Evolutionary conservation across 2,888 invertebrate species (phyloP).

Genomic region (Girardia tigrina): DNA sequence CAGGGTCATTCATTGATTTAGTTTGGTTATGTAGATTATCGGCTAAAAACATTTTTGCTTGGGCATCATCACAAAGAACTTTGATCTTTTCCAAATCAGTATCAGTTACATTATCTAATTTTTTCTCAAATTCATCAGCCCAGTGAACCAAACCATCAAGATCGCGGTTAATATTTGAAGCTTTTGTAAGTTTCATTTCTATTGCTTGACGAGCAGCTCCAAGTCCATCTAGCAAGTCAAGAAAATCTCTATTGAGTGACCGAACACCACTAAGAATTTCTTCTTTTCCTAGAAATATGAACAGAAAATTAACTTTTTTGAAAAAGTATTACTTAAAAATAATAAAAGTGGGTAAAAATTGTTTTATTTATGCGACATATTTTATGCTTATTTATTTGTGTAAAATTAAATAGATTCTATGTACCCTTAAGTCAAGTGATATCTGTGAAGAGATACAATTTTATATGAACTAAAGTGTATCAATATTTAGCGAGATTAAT

Average conservation of each 20-base stretch:
- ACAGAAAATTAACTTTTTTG: too few relatives aligned
- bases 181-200: not conserved
- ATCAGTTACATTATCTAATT: not conserved
- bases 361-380: too few relatives aligned
- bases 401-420: too few relatives aligned
- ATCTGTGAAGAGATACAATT: too few relatives aligned
- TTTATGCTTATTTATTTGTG: too few relatives aligned
- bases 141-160: not conserved
- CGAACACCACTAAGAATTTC: not conserved
- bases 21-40: not conserved
- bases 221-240: not conserved
- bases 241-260: not conserved
- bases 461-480: too few relatives aligned
- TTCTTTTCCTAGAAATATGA: conserved; percentile 7
- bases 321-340: too few relatives aligned
- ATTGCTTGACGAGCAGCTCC: not conserved
- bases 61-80: not conserved
- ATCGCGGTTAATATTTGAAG: not conserved
- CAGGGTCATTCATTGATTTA: not conserved
- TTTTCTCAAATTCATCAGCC: not conserved
- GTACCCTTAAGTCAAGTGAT: too few relatives aligned
- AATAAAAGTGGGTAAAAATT: too few relatives aligned
- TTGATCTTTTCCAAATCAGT: not conserved
- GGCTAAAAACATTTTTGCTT: not conserved
- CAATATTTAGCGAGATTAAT: too few relatives aligned